Conservation (phyloP, 1,140 invertebrate species). For the Lasaia peninsularis region DNA sequence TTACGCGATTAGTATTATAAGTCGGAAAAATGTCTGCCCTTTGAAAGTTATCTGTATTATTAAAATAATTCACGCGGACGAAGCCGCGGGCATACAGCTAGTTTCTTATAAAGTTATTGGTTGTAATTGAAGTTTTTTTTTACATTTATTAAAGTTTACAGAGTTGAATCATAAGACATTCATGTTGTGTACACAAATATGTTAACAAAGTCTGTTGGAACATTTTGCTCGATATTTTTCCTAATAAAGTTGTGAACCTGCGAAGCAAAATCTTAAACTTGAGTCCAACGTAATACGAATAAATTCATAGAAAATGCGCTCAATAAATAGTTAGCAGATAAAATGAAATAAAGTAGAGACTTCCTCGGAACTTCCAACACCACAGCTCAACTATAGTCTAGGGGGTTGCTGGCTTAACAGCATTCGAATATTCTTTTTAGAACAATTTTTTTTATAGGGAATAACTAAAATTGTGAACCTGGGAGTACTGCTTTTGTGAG, state of each 20-base stretch:
- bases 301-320: constrained; percentile 11
- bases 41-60: too few species aligned
- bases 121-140: neutral
- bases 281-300: constrained; percentile 6
- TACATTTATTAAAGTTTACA: neutral
- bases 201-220: neutral
- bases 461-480: too few species aligned
- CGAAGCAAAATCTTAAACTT: constrained; percentile 8
- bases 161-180: neutral
- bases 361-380: constrained; percentile 8
- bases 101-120: neutral
- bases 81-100: too few species aligned
- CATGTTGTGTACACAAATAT: neutral
- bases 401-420: neutral
- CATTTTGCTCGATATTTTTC: constrained; percentile 4
- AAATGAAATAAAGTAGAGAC: constrained; percentile 8
- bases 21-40: too few species aligned
- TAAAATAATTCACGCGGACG: too few species aligned
- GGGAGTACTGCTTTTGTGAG: too few species aligned
- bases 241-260: constrained; percentile 3
- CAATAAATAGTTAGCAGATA: constrained; percentile 10
- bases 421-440: too few species aligned
- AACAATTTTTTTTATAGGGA: too few species aligned
- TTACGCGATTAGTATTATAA: too few species aligned
- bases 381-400: constrained; percentile 6